Conservation (phyloP, 2,113 vertebrate species). For the Nicator chloris region DNA sequence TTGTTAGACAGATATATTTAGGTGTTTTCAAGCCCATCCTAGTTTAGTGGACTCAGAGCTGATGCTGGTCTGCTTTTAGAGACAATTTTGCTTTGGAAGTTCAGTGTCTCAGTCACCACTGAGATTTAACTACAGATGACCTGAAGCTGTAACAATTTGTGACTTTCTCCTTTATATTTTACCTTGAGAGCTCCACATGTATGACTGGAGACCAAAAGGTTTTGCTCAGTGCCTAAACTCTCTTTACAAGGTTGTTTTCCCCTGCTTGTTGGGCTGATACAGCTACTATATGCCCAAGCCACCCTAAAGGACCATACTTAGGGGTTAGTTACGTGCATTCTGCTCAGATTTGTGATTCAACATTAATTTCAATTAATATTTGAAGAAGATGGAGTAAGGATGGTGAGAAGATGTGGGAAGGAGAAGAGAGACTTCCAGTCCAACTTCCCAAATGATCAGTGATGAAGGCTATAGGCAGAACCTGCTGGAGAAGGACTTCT, state of each 20-base stretch:
- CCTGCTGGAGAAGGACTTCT: neutral
- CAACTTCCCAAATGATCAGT: neutral
- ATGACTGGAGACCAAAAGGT: neutral
- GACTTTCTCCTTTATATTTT: neutral
- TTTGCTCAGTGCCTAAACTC: neutral
- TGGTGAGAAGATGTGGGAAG: neutral
- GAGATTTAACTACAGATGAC: neutral
- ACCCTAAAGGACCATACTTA: neutral
- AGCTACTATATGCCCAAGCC: neutral
- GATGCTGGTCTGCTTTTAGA: neutral
- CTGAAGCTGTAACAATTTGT: neutral
- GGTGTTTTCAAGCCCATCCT: neutral
- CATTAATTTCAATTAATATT: neutral
- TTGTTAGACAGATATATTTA: neutral
- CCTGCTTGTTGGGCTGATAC: neutral
- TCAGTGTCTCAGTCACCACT: neutral
- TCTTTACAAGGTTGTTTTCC: neutral
- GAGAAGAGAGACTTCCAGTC: neutral
- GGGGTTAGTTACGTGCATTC: neutral
- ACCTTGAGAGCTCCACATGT: neutral
- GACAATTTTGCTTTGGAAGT: neutral
- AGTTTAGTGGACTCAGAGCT: neutral
- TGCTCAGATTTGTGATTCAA: neutral
- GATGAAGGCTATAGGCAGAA: neutral
- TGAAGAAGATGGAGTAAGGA: neutral